Evolutionary conservation across 2,113 vertebrate species (phyloP).

Genomic region (Helogale parvula): DNA sequence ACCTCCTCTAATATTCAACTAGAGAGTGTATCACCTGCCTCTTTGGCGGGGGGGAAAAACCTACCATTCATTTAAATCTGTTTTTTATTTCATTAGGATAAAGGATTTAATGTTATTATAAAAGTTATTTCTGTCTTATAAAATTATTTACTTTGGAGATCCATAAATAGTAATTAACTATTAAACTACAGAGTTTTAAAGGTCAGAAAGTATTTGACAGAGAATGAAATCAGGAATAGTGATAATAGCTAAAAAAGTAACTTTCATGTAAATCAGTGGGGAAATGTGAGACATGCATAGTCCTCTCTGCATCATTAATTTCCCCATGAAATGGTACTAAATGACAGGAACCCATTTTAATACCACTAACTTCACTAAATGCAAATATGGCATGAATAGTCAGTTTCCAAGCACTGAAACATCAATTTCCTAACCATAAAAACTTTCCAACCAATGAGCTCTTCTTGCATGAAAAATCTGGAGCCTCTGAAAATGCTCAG

Average conservation of each 20-base stretch:
- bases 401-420: neutral
- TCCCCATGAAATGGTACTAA: neutral
- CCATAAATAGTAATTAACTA: slow-evolving; percentile 30
- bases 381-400: neutral
- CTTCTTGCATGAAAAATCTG: slow-evolving; percentile 27
- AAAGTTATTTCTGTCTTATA: neutral
- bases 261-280: slow-evolving; percentile 3
- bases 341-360: slow-evolving; percentile 9
- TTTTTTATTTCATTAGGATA: neutral
- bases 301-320: neutral
- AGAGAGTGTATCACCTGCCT: neutral
- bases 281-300: slow-evolving; percentile 10
- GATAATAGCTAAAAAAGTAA: slow-evolving; percentile 46
- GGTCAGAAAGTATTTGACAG: neutral
- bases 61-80: slow-evolving; percentile 3
- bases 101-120: neutral
- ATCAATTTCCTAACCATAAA: neutral
- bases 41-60: neutral
- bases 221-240: slow-evolving; percentile 43
- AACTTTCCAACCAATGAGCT: slow-evolving; percentile 8
- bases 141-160: slow-evolving; percentile 17
- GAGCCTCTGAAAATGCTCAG: neutral
- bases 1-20: neutral
- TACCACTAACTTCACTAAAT: slow-evolving; percentile 6
- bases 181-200: neutral